phyloP scores from a whole-genome alignment of 2,888 invertebrate genomes.

The Coelopa pilipes region DNA sequence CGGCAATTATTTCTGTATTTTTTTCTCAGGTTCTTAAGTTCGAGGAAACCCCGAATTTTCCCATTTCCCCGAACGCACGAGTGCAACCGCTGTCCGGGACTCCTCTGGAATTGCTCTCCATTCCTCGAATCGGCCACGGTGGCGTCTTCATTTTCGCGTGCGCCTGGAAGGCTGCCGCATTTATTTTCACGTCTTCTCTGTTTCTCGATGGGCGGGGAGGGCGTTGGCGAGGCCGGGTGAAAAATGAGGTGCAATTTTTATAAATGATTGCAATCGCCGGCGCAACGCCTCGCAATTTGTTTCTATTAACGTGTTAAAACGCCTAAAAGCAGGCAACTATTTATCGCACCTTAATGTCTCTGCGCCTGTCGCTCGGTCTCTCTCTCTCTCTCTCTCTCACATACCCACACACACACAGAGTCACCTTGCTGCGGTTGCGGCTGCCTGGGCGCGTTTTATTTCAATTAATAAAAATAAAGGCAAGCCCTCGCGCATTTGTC shows the following conservation, averaged over 20 bases:
- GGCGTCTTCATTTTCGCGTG: background rate
- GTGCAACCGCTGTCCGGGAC: too few relatives aligned
- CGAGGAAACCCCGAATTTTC: background rate
- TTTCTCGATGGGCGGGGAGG: background rate
- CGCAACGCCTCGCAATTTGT: slow-evolving; percentile 31
- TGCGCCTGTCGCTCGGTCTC: too few relatives aligned
- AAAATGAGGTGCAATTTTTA: slow-evolving; percentile 33
- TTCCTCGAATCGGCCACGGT: background rate
- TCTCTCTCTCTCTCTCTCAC: too few relatives aligned
- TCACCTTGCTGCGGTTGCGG: background rate
- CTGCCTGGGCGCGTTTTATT: slow-evolving; percentile 17
- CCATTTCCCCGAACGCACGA: background rate
- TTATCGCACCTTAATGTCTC: slow-evolving; percentile 26
- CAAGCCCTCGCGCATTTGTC: slow-evolving; percentile 14
- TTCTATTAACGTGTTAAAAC: slow-evolving; percentile 30
- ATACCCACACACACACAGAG: background rate
- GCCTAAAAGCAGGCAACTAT: slow-evolving; percentile 31
- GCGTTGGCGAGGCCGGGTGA: too few relatives aligned
- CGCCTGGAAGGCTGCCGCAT: background rate
- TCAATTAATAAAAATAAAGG: slow-evolving; percentile 30
- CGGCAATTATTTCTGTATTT: too few relatives aligned
- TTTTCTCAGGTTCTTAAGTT: too few relatives aligned
- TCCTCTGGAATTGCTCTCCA: slow-evolving; percentile 2
- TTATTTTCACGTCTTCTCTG: background rate
- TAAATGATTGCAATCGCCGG: slow-evolving; percentile 16